Base-by-base conservation (phyloP, 2,113 vertebrate species). In the Equus quagga region DNA sequence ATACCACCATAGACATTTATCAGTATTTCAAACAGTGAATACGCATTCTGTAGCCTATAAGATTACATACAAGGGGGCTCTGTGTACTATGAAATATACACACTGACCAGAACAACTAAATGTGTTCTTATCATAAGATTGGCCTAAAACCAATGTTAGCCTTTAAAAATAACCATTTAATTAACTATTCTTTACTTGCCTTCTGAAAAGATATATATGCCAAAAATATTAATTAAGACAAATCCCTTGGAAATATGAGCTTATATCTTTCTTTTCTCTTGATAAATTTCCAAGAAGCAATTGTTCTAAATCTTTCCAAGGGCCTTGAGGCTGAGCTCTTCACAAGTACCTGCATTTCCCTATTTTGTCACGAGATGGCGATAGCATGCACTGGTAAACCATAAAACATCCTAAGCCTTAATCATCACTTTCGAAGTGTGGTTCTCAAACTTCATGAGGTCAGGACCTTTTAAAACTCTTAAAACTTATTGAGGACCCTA, bases 351-450 rank as follows among this genome's bases (percentile, higher is more conserved):
- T 96, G 96, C 87, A 97, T 80, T 97, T 96, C 87, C 81, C 31
- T 60, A 46, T 81, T 78, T 78, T 83, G 96, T 93, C 98, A 98
- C 89, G 7, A 98, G 98, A 90, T 98, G 98, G 98, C 95, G 62
- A 90, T 87, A 75, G 90, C 95, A 87, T 13, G 94, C 90, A 91
- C 9, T 92, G 28, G 76, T 92, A 97, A 89, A 60, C 26, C 54
- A 31, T 18, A 96, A 93, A 62, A 64, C 36, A 93, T n/a, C 86
- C 51, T n/a, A 80, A 56, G 36, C 64, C 14, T 82, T 92, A 92
- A 75, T 91, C 49, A 64, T 24, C 26, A 36, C 1, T 69, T 73
- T 60, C 70, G 67, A 96, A 91, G 73, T 36, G 31, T 33, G 51
- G 58, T 49, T 95, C 60, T 80, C 62, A 75, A 78, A 86, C 76